Conservation (phyloP, 2,888 invertebrate genomes). For the Aporophyla lueneburgensis region DNA sequence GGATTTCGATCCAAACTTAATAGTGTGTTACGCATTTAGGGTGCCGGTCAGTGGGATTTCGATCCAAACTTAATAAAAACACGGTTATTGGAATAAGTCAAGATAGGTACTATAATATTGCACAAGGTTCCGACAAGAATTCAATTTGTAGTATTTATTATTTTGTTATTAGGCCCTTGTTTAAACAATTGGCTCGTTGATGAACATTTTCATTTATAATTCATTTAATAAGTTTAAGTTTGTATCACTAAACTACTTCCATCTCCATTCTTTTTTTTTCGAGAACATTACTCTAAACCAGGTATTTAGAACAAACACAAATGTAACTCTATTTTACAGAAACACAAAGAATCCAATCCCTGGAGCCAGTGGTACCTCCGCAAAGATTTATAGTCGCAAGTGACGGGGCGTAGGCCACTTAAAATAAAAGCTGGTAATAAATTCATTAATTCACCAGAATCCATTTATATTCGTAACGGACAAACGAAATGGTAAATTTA, state of each 20-base stretch:
- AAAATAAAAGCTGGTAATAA: constrained; percentile 78
- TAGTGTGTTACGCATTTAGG: no score
- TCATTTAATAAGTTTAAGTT: background rate
- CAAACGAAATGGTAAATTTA: constrained; percentile 69
- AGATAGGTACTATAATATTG: background rate
- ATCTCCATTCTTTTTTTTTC: background rate
- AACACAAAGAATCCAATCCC: constrained; percentile 34
- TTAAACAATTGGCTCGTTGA: background rate
- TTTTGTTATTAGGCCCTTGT: background rate
- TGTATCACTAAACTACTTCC: background rate
- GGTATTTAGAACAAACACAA: background rate
- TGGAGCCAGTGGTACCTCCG: constrained; percentile 38
- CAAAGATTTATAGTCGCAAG: constrained; percentile 71
- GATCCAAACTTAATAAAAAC: background rate
- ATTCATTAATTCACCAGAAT: constrained; percentile 77
- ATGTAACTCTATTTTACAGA: constrained; percentile 7
- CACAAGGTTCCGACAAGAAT: background rate
- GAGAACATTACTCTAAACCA: background rate
- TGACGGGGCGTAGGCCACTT: constrained; percentile 72
- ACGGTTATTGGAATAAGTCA: background rate
- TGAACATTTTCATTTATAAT: background rate
- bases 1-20: background rate
- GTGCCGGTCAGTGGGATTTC: background rate
- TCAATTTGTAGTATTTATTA: background rate
- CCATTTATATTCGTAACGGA: constrained; percentile 74